Conservation (phyloP, 1,140 invertebrate species). For the Chironomus striatipennis region DNA sequence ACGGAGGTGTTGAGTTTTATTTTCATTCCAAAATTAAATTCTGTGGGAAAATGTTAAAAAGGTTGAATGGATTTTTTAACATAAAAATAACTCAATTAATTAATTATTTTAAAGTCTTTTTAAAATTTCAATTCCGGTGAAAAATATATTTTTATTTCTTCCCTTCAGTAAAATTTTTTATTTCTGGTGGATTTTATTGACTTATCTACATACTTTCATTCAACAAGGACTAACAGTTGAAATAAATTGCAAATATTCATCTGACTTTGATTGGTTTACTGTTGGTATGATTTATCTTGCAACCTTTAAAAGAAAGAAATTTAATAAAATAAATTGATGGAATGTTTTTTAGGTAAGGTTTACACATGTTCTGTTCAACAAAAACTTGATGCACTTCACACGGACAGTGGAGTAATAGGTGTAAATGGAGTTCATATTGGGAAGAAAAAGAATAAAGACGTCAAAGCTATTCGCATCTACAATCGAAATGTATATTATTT, state of each 20-base stretch:
- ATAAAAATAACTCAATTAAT: too few species aligned
- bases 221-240: background rate
- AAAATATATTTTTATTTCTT: too few species aligned
- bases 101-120: too few species aligned
- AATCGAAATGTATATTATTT: background rate
- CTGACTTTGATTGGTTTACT: background rate
- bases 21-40: too few species aligned
- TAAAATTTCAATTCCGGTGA: too few species aligned
- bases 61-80: too few species aligned
- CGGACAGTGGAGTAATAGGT: background rate
- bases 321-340: too few species aligned
- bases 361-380: background rate
- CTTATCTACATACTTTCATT: background rate
- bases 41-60: too few species aligned
- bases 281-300: too few species aligned
- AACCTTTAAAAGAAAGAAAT: too few species aligned
- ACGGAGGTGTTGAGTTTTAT: too few species aligned
- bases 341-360: background rate
- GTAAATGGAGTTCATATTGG: background rate
- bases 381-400: background rate
- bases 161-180: too few species aligned
- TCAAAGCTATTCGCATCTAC: slow-evolving; percentile 4
- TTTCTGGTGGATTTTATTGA: background rate
- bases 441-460: background rate
- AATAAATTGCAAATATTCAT: background rate